Conservation (phyloP, 2,113 vertebrate genomes). For the Seriola rivoliana region DNA sequence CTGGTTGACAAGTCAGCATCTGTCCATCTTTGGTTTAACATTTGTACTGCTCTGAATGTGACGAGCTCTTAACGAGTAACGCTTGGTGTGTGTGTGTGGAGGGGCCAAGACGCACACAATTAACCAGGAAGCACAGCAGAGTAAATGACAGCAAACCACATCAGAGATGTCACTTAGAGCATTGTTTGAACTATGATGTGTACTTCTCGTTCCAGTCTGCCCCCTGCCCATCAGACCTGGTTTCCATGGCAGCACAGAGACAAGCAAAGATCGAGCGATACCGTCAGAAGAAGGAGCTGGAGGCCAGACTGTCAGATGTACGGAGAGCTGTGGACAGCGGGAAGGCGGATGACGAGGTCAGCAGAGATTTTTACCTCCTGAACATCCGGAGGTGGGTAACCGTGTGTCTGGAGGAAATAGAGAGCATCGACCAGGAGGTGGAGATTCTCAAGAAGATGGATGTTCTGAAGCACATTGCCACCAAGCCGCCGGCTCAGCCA, state of each 20-base stretch:
- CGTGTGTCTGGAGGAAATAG: slow-evolving; percentile 90
- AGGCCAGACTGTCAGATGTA: slow-evolving; percentile 87
- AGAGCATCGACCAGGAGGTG: slow-evolving; percentile 93
- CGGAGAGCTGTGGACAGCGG: slow-evolving; percentile 85
- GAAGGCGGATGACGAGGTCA: slow-evolving; percentile 89
- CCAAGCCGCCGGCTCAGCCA: slow-evolving; percentile 62
- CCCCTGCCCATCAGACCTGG: slow-evolving; percentile 76
- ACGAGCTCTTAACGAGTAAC: no score
- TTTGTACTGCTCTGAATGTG: no score
- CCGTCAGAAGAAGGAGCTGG: slow-evolving; percentile 92
- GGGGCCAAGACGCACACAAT: no score
- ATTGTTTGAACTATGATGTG: background rate
- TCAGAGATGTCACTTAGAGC: no score
- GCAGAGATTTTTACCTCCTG: slow-evolving; percentile 90
- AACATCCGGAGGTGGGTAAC: slow-evolving; percentile 88
- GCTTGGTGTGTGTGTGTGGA: no score
- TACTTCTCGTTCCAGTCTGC: slow-evolving; percentile 50
- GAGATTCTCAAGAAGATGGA: slow-evolving; percentile 88
- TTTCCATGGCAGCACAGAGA: slow-evolving; percentile 90
- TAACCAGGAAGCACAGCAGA: no score
- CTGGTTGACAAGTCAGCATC: no score
- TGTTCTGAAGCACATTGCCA: slow-evolving; percentile 64
- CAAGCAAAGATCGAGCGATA: slow-evolving; percentile 93
- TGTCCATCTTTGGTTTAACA: no score
- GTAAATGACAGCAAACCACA: no score